Conservation (phyloP, 1,140 invertebrate species). For the Anoplolepis gracilipes region DNA sequence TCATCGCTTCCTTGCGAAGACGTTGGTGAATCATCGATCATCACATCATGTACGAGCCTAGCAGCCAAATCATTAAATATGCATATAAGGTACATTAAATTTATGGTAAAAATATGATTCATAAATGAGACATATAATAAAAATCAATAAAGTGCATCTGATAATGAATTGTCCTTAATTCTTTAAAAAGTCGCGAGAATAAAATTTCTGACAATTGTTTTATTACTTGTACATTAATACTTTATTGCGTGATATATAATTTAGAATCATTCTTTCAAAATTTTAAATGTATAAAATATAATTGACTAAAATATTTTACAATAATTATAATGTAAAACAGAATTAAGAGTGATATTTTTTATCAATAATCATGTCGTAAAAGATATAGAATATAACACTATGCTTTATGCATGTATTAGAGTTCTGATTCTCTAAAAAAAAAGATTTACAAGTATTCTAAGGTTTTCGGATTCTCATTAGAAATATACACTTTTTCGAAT, state of each 20-base stretch:
- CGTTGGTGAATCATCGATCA: conserved; percentile 91
- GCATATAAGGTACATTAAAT: background rate
- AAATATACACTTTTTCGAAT: too few relatives aligned
- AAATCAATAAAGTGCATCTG: background rate
- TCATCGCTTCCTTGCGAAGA: conserved; percentile 90
- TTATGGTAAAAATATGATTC: background rate
- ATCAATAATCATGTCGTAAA: too few relatives aligned
- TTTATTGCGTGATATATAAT: background rate
- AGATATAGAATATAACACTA: background rate
- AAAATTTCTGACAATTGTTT: background rate
- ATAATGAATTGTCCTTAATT: background rate
- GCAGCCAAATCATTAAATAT: background rate
- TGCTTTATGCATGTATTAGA: too few relatives aligned
- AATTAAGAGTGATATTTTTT: background rate
- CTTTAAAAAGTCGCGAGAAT: background rate
- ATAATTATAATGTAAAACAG: background rate
- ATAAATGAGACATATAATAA: background rate
- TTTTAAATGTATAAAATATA: conserved; percentile 8
- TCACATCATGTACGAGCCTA: conserved; percentile 92
- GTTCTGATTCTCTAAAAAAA: too few relatives aligned
- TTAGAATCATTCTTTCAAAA: background rate
- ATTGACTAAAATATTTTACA: background rate
- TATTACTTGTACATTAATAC: background rate
- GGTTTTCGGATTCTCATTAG: too few relatives aligned
- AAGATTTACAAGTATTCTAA: too few relatives aligned